Evolutionary conservation across 2,113 vertebrate species (phyloP), one percentile per base, ranked within the genome.

Genomic region (Baryphthengus martii): DNA sequence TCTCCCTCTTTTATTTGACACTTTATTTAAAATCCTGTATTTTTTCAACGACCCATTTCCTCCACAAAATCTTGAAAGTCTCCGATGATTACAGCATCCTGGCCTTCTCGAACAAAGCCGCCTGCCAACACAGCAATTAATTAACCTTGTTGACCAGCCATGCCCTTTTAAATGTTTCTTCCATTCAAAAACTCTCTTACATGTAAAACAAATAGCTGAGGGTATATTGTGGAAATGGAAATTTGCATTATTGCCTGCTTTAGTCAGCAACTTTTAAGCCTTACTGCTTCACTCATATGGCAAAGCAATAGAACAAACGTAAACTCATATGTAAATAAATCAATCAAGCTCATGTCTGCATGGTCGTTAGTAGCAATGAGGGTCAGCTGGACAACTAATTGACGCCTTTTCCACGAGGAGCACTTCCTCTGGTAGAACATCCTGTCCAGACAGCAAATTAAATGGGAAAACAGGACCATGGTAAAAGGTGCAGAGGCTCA

Each of bases 381-480:
- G 92, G 92, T 94, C 86, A 94, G 71, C 63, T 88, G 89, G 90
- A 92, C 93, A 95, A 72, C 77, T 96, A 95, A 91, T 97, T 92
- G 94, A 92, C 31, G 74, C 95, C 82, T 96, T 93, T 97, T 95
- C 94, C 97, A 97, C 78, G 81, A 93, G 91, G 59, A 97, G 31
- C 40, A 45, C 90, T 96, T 96, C 96, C 94, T 96, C 67, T 96
- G 79, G 73, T 95, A 79, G 94, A 93, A 97, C 93, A 97, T 96
- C 96, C 97, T 95, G 97, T 96, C 96, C 96, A 96, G 96, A 97
- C 91, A 82, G 94, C 80, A 95, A 96, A 88, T 71, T 96, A 95
- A 96, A 95, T 94, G 65, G 93, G 79, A 88, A 97, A 96, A 85
- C 33, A 90, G 87, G 89, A 93, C 76, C 76, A 87, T 85, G 87